phyloP scores from a whole-genome alignment of 2,888 invertebrate species.

The Melipona bicolor region DNA sequence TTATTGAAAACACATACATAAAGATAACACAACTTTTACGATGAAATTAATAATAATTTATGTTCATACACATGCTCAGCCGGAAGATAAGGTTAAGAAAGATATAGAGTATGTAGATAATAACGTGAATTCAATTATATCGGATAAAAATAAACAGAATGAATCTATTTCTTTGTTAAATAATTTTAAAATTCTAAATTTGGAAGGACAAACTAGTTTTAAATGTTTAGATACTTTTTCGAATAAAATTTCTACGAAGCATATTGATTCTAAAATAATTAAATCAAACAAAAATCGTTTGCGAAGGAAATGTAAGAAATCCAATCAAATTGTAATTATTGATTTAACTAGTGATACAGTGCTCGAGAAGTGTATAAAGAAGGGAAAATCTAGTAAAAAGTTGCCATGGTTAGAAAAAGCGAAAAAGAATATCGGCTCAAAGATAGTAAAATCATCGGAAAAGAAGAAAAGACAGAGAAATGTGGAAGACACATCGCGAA shows the following conservation, averaged over 20 bases:
- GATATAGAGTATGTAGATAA: conserved; percentile 52
- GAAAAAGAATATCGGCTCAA: conserved; percentile 62
- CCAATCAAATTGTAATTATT: conserved; percentile 77
- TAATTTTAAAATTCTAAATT: conserved; percentile 51
- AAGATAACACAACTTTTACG: conserved; percentile 1
- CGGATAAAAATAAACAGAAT: conserved; percentile 52
- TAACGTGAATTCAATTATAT: conserved; percentile 62
- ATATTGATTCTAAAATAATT: conserved; percentile 46
- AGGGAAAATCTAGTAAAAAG: conserved; percentile 66
- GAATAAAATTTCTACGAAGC: conserved; percentile 59
- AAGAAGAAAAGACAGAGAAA: conserved; percentile 23
- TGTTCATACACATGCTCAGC: conserved; percentile 62
- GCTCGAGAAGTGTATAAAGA: conserved; percentile 74
- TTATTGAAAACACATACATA: neutral
- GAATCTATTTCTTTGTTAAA: conserved; percentile 55
- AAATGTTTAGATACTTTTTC: conserved; percentile 63
- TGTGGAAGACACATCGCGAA: conserved; percentile 18
- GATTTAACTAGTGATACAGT: conserved; percentile 78
- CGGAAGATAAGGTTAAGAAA: conserved; percentile 67
- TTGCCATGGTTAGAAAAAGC: conserved; percentile 75
- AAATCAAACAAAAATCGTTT: conserved; percentile 60
- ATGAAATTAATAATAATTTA: conserved; percentile 49
- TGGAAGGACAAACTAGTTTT: conserved; percentile 48
- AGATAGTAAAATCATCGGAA: conserved; percentile 49
- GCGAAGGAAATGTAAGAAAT: conserved; percentile 69